phyloP scores from a whole-genome alignment of 37 sponge, comb jelly and placozoan genomes.

The Chondrilla cf. caribensis region DNA sequence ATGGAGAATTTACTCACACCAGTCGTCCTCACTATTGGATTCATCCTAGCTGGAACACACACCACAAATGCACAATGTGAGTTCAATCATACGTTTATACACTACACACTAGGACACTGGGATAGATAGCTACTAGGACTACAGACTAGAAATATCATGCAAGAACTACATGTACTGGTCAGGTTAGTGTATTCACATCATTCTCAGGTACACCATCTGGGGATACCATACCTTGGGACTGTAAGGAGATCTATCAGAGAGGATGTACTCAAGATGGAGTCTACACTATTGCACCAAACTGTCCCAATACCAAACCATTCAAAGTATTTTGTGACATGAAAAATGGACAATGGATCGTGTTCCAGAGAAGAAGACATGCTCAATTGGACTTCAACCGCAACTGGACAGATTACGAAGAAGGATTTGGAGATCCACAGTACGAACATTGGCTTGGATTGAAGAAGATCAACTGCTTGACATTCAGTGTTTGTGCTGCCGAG shows the following conservation, averaged over 20 bases:
- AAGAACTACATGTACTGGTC: no score
- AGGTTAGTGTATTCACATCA: no score
- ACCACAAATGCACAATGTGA: no score
- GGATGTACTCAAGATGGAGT: neutral
- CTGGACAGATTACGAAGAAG: slow-evolving; percentile 6
- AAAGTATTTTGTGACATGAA: slow-evolving; percentile 21
- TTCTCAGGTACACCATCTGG: neutral
- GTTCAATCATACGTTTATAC: no score
- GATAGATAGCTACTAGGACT: no score
- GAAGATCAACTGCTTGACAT: neutral
- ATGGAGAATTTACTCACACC: no score
- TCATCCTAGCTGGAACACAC: no score
- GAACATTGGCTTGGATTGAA: slow-evolving; percentile 11
- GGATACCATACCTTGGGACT: neutral
- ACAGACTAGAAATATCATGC: no score
- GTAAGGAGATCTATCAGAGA: neutral
- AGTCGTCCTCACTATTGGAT: no score
- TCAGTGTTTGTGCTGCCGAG: neutral
- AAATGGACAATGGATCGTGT: slow-evolving; percentile 12
- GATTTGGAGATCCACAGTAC: slow-evolving; percentile 2
- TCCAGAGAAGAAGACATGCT: slow-evolving; percentile 15
- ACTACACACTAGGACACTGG: no score
- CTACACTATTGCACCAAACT: slow-evolving; percentile 1
- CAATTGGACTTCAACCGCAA: neutral
- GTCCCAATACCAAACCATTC: slow-evolving; percentile 10